Evolutionary conservation across 2,113 vertebrate species (phyloP).

Genomic region (Pteropus alecto): DNA sequence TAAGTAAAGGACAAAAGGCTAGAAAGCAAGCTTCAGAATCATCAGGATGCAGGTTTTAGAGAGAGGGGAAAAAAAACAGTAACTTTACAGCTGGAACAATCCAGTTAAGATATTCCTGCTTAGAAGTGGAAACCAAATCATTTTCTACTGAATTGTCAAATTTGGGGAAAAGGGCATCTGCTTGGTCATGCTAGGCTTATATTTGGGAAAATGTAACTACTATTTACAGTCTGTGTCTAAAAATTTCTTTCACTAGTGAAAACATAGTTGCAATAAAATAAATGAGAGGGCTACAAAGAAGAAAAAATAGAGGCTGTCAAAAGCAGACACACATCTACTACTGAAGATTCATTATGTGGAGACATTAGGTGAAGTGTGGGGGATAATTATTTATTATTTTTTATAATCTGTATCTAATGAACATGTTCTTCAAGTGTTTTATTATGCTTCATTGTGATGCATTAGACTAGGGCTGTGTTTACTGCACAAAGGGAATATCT

Average conservation of each 20-base stretch:
- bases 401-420: slow-evolving; percentile 23
- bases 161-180: neutral
- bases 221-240: neutral
- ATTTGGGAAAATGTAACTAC: neutral
- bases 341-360: neutral
- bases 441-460: neutral
- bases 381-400: neutral
- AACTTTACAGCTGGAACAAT: neutral
- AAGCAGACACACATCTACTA: neutral
- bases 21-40: neutral
- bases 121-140: neutral
- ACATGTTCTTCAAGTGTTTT: neutral
- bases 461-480: neutral
- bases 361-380: neutral
- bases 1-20: neutral
- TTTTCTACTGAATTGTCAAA: neutral
- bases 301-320: neutral
- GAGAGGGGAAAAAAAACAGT: neutral
- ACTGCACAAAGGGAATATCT: neutral
- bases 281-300: neutral
- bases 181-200: neutral
- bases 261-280: neutral
- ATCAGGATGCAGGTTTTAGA: neutral
- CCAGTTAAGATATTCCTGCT: neutral
- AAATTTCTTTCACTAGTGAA: neutral